A percentile compares a stretch with the other conserved stretches of the same genome.
Evolutionary conservation across 1,140 invertebrate species (phyloP).

Genomic region (Philopotamus ludificatus): DNA sequence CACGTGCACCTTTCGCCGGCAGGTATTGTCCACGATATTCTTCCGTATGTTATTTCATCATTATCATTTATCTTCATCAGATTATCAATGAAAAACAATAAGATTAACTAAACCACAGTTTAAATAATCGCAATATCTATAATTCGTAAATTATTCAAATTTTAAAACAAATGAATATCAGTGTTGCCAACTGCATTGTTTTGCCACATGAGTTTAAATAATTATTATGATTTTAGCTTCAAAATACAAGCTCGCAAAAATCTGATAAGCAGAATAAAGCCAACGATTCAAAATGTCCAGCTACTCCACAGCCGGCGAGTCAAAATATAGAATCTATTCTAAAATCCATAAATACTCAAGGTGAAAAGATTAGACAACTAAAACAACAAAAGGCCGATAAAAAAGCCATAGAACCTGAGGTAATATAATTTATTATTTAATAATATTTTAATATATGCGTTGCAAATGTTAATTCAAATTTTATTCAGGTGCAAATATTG

Average conservation of each 20-base stretch:
- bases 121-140: too few species aligned
- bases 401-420: slow-evolving; percentile 55
- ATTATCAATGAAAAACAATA: too few species aligned
- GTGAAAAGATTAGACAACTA: slow-evolving; percentile 69
- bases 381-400: slow-evolving; percentile 65
- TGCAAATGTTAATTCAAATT: neutral
- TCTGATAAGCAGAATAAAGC: neutral
- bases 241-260: neutral
- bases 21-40: too few species aligned
- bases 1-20: too few species aligned
- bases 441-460: neutral
- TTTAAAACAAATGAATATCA: neutral
- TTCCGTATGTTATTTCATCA: too few species aligned
- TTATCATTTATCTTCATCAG: too few species aligned
- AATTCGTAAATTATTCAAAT: too few species aligned
- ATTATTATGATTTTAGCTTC: neutral
- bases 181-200: neutral
- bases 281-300: neutral
- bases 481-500: slow-evolving; percentile 60
- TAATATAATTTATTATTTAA: slow-evolving; percentile 2
- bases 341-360: slow-evolving; percentile 60
- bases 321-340: neutral
- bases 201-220: neutral
- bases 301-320: neutral
- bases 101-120: too few species aligned